Evolutionary conservation across 2,113 vertebrate species (phyloP), one percentile per base, ranked within the genome.

Genomic region (Brevimyrus niger): DNA sequence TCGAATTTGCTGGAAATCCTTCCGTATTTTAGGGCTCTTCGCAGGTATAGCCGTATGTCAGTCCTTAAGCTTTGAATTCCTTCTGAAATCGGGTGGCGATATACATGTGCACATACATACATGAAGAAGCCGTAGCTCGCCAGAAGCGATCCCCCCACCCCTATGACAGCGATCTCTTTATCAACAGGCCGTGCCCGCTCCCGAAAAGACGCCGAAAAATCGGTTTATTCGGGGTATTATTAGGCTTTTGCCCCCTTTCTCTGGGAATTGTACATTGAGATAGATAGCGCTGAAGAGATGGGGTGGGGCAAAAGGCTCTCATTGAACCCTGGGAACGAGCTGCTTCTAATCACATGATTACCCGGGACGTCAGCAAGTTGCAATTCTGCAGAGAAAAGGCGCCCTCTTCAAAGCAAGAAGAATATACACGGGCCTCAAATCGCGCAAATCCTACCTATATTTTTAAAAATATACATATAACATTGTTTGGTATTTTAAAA

Each of bases 241-340:
- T 92, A 91, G 91, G 88, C 91, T 91, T 92, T 91, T 90, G 92
- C 93, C 91, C 93, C 91, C 92, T 96, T 93, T 95, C 94, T 95
- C 93, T 91, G 90, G 94, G 93, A 89, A 94, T 93, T 93, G 93
- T 90, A 96, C 94, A 94, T 94, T 94, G 95, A 96, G 95, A 95
- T 90, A 92, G 94, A 95, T 94, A 94, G 94, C 93, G 93, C 89
- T 91, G 95, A 93, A 94, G 94, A 95, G 95, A 94, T 93, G 95
- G 97, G 97, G 96, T 96, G 97, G 97, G 97, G 97, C 96, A 94
- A 97, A 95, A 94, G 91, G 94, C 96, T 95, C 96, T 94, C 96
- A 94, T 95, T 96, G 97, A 96, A 97, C 96, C 93, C 95, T 94
- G 96, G 96, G 96, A 97, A 96, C 95, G 93, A 93, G 93, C 92